A percentile compares a stretch with the other conserved stretches of the same genome.
Conservation (phyloP, 2,888 invertebrate genomes). For the Cremastinae sp. region DNA sequence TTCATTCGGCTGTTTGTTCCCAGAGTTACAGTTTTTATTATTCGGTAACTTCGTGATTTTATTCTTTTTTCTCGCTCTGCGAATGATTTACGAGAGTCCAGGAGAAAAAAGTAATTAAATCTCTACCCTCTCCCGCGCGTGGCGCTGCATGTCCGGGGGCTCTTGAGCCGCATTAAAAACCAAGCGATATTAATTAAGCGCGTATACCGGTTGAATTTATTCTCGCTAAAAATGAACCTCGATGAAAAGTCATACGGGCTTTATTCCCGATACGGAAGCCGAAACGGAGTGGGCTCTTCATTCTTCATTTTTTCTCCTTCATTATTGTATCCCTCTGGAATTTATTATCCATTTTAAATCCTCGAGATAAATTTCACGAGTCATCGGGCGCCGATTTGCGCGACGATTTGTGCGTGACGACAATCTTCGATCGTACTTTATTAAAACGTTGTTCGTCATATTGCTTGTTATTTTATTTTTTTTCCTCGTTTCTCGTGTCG, state of each 20-base stretch:
- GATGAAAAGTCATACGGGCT: conserved; percentile 63
- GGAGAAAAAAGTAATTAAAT: conserved; percentile 79
- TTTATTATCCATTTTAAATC: conserved; percentile 33
- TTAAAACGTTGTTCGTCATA: conserved; percentile 41
- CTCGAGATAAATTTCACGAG: conserved; percentile 48
- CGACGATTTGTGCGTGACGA: conserved; percentile 55
- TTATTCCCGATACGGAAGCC: conserved; percentile 23
- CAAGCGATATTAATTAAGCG: conserved; percentile 74
- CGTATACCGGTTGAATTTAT: conserved; percentile 56
- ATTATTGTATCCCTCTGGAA: conserved; percentile 29
- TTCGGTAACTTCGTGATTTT: conserved; percentile 23
- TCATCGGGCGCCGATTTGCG: conserved; percentile 51
- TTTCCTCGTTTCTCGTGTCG: conserved; percentile 4
- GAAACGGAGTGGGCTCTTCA: conserved; percentile 14
- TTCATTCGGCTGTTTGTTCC: not conserved
- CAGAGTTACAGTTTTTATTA: conserved; percentile 2
- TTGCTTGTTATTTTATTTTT: conserved; percentile 18
- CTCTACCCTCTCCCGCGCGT: conserved; percentile 36
- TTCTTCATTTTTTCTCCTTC: conserved; percentile 35
- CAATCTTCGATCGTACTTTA: conserved; percentile 36
- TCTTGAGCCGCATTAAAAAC: conserved; percentile 47
- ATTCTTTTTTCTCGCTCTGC: conserved; percentile 46
- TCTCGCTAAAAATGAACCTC: conserved; percentile 70
- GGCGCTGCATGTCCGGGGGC: conserved; percentile 1
- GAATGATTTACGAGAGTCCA: conserved; percentile 77